These are phyloP conservation scores for Antedon bifida DNA, from an alignment of 35 echinoderm and acorn worm species.

Conservation along the genomic window DNA sequence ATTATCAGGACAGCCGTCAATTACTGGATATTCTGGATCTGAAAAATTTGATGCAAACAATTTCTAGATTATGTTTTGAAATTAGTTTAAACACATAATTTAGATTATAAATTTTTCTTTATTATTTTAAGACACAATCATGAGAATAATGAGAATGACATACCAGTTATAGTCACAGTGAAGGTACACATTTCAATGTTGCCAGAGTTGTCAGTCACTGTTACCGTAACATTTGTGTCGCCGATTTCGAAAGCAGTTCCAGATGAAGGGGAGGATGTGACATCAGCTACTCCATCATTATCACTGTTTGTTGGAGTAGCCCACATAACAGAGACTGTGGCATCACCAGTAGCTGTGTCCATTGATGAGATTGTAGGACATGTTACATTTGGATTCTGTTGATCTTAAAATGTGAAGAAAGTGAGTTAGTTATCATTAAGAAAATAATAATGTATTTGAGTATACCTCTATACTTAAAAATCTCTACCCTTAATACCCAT, in stretches of 20 bases:
- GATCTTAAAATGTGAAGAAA: background rate
- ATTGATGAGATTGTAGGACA: background rate
- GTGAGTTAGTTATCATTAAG: too few species aligned
- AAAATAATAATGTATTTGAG: too few species aligned
- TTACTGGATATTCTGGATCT: background rate
- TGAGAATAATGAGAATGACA: background rate
- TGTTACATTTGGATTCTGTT: background rate
- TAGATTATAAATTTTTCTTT: too few species aligned
- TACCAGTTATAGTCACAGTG: background rate
- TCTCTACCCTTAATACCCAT: too few species aligned
- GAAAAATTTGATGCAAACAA: background rate
- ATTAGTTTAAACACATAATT: too few species aligned
- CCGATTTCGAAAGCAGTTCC: background rate
- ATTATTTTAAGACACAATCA: too few species aligned
- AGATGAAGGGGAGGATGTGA: background rate
- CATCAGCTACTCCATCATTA: slow-evolving; percentile 8
- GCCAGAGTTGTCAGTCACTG: background rate
- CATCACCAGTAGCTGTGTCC: background rate
- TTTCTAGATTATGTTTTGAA: too few species aligned
- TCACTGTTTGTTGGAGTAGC: background rate
- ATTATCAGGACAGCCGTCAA: background rate
- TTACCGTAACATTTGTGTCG: slow-evolving; percentile 10
- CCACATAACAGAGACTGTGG: background rate
- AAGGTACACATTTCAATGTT: background rate
- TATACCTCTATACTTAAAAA: too few species aligned